phyloP scores from a whole-genome alignment of 2,113 vertebrate genomes.

The Sclerurus mexicanus region DNA sequence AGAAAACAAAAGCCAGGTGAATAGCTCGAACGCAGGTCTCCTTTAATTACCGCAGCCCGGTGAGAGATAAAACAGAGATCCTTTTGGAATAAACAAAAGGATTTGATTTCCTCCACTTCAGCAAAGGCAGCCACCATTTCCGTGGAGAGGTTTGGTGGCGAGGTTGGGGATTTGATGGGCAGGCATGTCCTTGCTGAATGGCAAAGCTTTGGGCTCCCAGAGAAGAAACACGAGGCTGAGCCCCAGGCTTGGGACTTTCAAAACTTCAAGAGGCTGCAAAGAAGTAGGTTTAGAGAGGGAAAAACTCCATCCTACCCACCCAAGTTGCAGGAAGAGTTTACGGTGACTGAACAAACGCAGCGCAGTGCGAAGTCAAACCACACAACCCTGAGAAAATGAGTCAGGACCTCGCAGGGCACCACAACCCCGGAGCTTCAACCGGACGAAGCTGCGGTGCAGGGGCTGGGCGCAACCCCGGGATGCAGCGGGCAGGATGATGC shows the following conservation, averaged over 20 bases:
- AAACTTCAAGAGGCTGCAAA: neutral
- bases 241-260: neutral
- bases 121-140: neutral
- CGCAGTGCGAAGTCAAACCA: accelerated
- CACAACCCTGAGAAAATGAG: neutral
- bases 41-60: conserved; percentile 51
- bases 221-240: neutral
- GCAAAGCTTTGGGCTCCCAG: neutral
- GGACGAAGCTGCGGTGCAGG: neutral
- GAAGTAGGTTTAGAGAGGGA: neutral
- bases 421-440: neutral
- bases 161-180: neutral
- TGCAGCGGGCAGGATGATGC: neutral
- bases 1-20: neutral
- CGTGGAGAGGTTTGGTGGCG: neutral
- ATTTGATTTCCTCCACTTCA: conserved; percentile 29
- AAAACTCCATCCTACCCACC: neutral
- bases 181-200: neutral
- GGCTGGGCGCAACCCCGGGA: neutral
- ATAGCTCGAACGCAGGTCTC: neutral
- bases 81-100: neutral
- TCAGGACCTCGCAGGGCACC: neutral
- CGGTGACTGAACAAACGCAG: neutral
- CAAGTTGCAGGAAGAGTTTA: neutral
- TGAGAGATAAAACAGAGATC: conserved; percentile 66